phyloP scores from a whole-genome alignment of 2,113 vertebrate genomes.

The Spilogale gracilis region DNA sequence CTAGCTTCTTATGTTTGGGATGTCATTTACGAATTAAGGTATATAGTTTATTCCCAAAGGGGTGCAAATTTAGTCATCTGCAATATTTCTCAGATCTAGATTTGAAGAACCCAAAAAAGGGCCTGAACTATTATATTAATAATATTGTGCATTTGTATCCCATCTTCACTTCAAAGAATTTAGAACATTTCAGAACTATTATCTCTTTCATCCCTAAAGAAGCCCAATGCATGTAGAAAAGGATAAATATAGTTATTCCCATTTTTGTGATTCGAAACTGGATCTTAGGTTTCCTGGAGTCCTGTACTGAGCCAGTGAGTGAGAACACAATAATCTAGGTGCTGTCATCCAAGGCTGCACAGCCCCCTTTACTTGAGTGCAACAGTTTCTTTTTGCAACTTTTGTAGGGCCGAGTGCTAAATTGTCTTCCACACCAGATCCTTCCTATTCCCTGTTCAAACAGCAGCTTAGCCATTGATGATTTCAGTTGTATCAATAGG shows the following conservation, averaged over 20 bases:
- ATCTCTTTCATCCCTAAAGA: slow-evolving; percentile 14
- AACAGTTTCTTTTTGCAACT: slow-evolving; percentile 30
- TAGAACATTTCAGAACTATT: slow-evolving; percentile 37
- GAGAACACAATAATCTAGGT: background rate
- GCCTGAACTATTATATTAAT: slow-evolving; percentile 5
- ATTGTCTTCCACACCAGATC: background rate
- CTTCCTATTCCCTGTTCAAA: slow-evolving; percentile 3
- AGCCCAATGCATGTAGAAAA: background rate
- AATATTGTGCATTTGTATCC: slow-evolving; percentile 27
- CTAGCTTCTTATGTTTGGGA: slow-evolving; percentile 11
- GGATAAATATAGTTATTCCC: slow-evolving; percentile 16
- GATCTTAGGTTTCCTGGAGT: background rate
- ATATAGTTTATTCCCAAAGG: slow-evolving; percentile 22
- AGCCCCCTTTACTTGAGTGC: background rate
- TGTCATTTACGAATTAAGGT: background rate
- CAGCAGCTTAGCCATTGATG: background rate
- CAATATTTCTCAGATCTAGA: slow-evolving; percentile 27
- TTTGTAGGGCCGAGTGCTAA: background rate
- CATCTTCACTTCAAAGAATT: slow-evolving; percentile 35
- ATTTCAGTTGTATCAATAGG: slow-evolving; percentile 24
- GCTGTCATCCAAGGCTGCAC: background rate
- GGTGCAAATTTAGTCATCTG: background rate
- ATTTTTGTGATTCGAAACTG: slow-evolving; percentile 38
- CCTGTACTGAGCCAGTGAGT: background rate
- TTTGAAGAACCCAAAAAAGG: slow-evolving; percentile 43